Evolutionary conservation across 2,113 vertebrate genomes (phyloP), one percentile per base, ranked within the genome.

Genomic region (Boleophthalmus pectinirostris): DNA sequence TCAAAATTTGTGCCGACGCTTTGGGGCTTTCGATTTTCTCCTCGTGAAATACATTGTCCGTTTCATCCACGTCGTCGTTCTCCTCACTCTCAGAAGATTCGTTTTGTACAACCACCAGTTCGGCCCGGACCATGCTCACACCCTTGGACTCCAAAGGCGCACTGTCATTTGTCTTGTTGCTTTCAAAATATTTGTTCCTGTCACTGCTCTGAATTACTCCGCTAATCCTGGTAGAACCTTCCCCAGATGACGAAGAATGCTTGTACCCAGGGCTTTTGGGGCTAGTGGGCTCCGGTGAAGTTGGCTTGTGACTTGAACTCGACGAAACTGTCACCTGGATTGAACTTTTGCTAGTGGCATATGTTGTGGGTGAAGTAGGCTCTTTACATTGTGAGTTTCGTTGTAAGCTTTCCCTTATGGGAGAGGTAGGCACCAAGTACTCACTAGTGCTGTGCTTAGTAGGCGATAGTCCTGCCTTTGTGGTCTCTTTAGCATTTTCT

Each of bases 81-180:
- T 92, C 92, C 13, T 94, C 94, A 49, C 92, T 92, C 78, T 94
- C 95, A 0, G 94, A 96, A 35, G 94, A 95, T 81, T 96, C 95
- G 58, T 92, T 94, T 85, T 94, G 92, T 76, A 94, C 92, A 25
- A 93, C 91, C 53, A 94, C 89, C 47, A 95, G 84, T 74, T 96
- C 95, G 1, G 92, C 87, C 5, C 91, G 89, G 64, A 93, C 92
- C 75, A 91, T 81, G 23, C 92, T 90, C 14, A 72, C 72, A 1
- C 86, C 84, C 47, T 68, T 74, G 69, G 89, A 78, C 47, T 85
- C 85, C 61, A 81, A n/a, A 20, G 80, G 20, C 20, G 74, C 47
- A 18, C 14, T 43, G n/a, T 87, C 82, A 68, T 84, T 85, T 45
- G 45, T 84, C 53, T 77, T 88, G 61, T 46, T 25, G 10, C 66